Conservation (phyloP, 2,888 invertebrate species). For the Drosophila diplacantha region DNA sequence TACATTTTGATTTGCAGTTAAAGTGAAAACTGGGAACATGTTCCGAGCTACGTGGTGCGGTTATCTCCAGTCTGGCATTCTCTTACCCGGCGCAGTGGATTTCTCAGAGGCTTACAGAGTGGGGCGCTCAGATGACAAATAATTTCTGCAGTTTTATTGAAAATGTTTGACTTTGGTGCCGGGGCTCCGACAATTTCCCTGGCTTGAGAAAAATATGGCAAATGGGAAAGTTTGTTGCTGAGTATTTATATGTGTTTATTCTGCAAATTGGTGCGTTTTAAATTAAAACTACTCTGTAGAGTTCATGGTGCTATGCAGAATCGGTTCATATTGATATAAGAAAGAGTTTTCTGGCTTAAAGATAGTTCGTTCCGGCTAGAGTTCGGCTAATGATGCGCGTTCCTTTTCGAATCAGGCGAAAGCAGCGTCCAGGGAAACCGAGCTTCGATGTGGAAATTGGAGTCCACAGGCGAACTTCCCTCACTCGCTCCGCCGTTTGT, state of each 20-base stretch:
- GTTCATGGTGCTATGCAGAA: neutral
- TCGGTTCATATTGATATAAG: neutral
- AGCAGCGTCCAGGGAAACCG: conserved; percentile 1
- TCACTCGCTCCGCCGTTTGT: conserved; percentile 25
- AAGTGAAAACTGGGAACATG: conserved; percentile 60
- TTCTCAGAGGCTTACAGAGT: conserved; percentile 9
- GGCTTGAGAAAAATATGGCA: conserved; percentile 15
- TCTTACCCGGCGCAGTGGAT: conserved; percentile 11
- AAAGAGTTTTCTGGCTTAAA: neutral
- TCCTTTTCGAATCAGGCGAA: neutral
- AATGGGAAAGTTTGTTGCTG: neutral
- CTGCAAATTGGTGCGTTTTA: conserved; percentile 2
- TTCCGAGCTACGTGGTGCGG: conserved; percentile 45
- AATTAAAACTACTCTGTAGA: conserved; percentile 5
- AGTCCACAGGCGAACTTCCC: neutral
- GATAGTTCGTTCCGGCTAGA: neutral
- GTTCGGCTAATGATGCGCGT: neutral
- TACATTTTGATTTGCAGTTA: conserved; percentile 70
- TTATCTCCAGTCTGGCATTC: conserved; percentile 28
- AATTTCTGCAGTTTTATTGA: conserved; percentile 71
- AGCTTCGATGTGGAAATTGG: neutral
- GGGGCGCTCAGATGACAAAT: conserved; percentile 57
- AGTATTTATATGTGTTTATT: neutral
- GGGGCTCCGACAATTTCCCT: conserved; percentile 33
- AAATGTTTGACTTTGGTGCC: conserved; percentile 66